These are phyloP conservation scores for Drosophila varians DNA, from an alignment of 1,140 invertebrate species.

Conservation along the genomic window DNA sequence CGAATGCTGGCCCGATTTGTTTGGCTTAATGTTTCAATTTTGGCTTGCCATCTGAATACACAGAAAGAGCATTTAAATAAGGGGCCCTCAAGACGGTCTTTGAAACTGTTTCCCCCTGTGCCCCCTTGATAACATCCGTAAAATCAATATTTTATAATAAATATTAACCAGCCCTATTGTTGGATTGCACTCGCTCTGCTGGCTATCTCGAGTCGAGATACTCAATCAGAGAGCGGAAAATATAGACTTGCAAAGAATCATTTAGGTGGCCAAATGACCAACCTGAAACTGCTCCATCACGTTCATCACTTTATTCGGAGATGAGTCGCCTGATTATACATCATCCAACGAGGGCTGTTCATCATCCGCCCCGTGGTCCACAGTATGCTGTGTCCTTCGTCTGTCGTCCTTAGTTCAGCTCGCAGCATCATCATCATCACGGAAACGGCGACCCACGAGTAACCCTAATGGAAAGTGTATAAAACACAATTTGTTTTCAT, in stretches of 20 bases:
- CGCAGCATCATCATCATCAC: slow-evolving; percentile 1
- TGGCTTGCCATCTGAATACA: slow-evolving; percentile 8
- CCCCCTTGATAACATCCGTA: slow-evolving; percentile 64
- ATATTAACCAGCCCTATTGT: neutral
- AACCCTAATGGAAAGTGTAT: slow-evolving; percentile 61
- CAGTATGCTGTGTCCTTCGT: neutral
- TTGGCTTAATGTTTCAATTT: slow-evolving; percentile 77
- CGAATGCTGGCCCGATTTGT: slow-evolving; percentile 70
- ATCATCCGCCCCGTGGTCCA: neutral
- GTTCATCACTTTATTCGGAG: slow-evolving; percentile 34
- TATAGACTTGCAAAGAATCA: slow-evolving; percentile 5
- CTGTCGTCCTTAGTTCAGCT: neutral
- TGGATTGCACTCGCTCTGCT: neutral
- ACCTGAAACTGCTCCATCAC: slow-evolving; percentile 29
- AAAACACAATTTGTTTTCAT: slow-evolving; percentile 77
- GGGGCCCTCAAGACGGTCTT: slow-evolving; percentile 22
- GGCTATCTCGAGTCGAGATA: slow-evolving; percentile 12
- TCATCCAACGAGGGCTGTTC: slow-evolving; percentile 25
- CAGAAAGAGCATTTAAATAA: slow-evolving; percentile 4
- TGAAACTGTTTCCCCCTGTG: too few relatives aligned
- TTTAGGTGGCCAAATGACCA: slow-evolving; percentile 13
- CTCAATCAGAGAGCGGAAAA: slow-evolving; percentile 13
- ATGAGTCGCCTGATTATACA: slow-evolving; percentile 37
- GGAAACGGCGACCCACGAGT: slow-evolving; percentile 30
- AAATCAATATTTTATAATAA: neutral